Evolutionary conservation across 2,113 vertebrate species (phyloP).

Genomic region (Urocitellus parryii): DNA sequence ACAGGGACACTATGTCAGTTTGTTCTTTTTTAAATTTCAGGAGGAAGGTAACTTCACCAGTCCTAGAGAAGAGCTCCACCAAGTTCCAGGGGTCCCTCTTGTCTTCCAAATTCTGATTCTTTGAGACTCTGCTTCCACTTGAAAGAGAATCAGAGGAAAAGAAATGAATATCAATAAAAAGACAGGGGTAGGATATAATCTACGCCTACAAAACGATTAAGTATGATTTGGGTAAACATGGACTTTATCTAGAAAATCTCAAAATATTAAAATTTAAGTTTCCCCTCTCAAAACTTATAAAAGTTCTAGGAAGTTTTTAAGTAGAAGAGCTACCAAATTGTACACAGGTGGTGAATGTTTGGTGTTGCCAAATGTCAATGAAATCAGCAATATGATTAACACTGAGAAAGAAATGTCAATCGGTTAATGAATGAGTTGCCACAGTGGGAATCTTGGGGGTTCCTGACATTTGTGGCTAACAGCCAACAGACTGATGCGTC

Average conservation of each 20-base stretch:
- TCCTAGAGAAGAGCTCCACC: neutral
- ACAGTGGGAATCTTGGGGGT: neutral
- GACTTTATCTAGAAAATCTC: neutral
- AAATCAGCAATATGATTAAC: neutral
- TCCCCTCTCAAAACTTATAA: neutral
- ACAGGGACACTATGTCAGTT: neutral
- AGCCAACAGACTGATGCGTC: neutral
- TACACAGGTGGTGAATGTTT: neutral
- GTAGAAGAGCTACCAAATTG: neutral
- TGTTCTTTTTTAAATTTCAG: neutral
- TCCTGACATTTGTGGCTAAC: neutral
- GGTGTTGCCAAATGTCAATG: neutral
- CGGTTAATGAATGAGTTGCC: neutral
- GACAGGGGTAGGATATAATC: neutral
- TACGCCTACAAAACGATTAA: neutral
- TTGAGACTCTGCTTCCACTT: neutral
- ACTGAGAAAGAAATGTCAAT: neutral
- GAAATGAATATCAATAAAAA: neutral
- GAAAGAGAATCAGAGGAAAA: neutral
- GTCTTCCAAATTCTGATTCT: slow-evolving; percentile 12
- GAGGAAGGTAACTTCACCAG: neutral
- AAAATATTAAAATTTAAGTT: slow-evolving; percentile 42
- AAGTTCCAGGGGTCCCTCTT: neutral
- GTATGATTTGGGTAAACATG: neutral
- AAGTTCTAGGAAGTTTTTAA: neutral